Conservation (phyloP, 2,888 invertebrate species). For the Nephrotoma guestfalica region DNA sequence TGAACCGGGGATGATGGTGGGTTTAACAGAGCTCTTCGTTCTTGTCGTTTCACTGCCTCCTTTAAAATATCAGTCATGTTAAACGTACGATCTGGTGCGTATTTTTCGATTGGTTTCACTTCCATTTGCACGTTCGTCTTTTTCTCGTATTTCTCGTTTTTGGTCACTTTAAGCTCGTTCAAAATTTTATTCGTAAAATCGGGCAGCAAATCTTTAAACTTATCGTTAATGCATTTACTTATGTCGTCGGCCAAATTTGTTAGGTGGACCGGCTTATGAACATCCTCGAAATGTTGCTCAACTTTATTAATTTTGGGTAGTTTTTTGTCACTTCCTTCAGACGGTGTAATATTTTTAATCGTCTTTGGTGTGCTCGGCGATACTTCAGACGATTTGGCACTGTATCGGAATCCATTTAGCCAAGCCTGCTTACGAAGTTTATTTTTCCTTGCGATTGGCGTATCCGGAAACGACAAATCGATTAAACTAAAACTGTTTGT, state of each 20-base stretch:
- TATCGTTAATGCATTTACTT: constrained; percentile 3
- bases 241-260: constrained; percentile 4
- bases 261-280: neutral
- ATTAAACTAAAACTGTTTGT: constrained; percentile 35
- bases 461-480: constrained; percentile 36
- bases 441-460: constrained; percentile 40
- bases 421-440: constrained; percentile 40
- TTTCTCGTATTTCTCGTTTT: neutral
- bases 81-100: constrained; percentile 9
- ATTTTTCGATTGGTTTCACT: neutral
- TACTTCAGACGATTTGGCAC: neutral
- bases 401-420: constrained; percentile 28
- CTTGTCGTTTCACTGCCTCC: constrained; percentile 11
- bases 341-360: neutral
- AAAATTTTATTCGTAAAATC: neutral
- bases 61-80: constrained; percentile 13
- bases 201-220: neutral
- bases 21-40: neutral
- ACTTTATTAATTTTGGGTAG: neutral
- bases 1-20: neutral
- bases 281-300: neutral
- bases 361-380: neutral
- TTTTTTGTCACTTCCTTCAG: neutral
- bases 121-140: neutral
- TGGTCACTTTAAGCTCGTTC: neutral